Base-by-base conservation (phyloP, 2,797 vertebrate genomes). In the Pseudochromis fuscus region DNA sequence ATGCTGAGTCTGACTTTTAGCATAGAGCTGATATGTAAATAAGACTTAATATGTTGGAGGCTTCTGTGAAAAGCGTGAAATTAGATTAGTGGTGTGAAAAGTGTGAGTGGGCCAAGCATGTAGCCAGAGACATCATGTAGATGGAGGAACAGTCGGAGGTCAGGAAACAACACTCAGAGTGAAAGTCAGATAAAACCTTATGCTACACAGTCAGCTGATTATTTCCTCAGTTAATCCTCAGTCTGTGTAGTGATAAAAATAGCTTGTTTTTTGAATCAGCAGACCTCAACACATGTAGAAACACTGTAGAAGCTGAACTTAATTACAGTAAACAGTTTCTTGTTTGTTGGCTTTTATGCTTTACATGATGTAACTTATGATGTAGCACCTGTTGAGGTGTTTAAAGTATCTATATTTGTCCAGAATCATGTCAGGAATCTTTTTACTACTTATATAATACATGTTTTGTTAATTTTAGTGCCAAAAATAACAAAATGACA, bases 21-120 rank as follows among this genome's bases (percentile, higher is more conserved):
- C 16, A 6, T 21, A 2, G 46, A 37, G 28, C 24, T 45, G 42
- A 63, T 74, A 67, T 66, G 44, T 42, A 77, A 75, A 83, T 83
- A 25, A 19, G 74, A 67, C 30, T 72, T 75, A 62, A 51, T 66
- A 21, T 68, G 72, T 72, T n/a, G 16, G 18, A 25, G 45, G 12
- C 11, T 25, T 27, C 2, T 49, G 24, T 25, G 23, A 25, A 25
- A 25, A 25, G 11, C 4, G 25, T 72, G 40, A 72, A 40, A 46
- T 57, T 21, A 28, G 9, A 52, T 37, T 10, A 21, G 4, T 13
- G 5, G 7, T 37, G 27, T 46, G 24, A 53, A 42, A 59, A 40
- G 40, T 55, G 55, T 70, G 63, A 65, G 19, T 31, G 13, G 9
- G 30, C 57, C 11, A 27, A 44, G 24, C 2, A 21, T 25, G 7